phyloP scores from a whole-genome alignment of 64 coral and sea anemone genomes.

The Trachythela sp. region DNA sequence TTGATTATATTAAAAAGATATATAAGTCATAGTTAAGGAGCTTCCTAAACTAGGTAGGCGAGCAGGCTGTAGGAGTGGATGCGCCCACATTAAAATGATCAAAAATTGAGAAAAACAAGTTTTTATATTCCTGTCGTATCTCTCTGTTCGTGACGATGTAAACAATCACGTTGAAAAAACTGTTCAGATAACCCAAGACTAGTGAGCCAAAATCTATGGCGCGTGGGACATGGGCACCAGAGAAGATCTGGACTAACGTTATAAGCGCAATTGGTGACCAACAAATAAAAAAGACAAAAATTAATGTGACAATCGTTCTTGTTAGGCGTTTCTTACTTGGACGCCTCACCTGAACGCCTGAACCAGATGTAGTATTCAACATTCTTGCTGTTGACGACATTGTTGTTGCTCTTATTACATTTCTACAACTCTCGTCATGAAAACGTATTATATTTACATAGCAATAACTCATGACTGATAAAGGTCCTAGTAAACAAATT shows the following conservation, averaged over 20 bases:
- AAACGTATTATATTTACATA: conserved; percentile 41
- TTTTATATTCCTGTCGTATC: conserved; percentile 32
- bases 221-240: conserved; percentile 5
- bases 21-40: no score
- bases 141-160: conserved; percentile 22
- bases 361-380: not conserved
- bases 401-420: not conserved
- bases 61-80: no score
- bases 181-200: conserved; percentile 55
- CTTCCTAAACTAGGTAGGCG: no score
- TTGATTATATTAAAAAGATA: no score
- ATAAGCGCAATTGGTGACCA: conserved; percentile 56
- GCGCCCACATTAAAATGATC: no score
- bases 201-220: conserved; percentile 39
- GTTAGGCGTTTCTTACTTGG: conserved; percentile 20
- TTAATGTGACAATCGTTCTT: conserved; percentile 46
- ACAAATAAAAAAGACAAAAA: conserved; percentile 33
- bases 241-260: conserved; percentile 53
- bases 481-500: conserved; percentile 59
- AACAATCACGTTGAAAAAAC: conserved; percentile 48
- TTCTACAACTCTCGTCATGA: not conserved
- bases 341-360: not conserved
- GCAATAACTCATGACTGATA: conserved; percentile 45
- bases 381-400: not conserved
- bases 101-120: not conserved